Base-by-base conservation (phyloP, 2,797 vertebrate genomes). In the Gymnothorax javanicus region DNA sequence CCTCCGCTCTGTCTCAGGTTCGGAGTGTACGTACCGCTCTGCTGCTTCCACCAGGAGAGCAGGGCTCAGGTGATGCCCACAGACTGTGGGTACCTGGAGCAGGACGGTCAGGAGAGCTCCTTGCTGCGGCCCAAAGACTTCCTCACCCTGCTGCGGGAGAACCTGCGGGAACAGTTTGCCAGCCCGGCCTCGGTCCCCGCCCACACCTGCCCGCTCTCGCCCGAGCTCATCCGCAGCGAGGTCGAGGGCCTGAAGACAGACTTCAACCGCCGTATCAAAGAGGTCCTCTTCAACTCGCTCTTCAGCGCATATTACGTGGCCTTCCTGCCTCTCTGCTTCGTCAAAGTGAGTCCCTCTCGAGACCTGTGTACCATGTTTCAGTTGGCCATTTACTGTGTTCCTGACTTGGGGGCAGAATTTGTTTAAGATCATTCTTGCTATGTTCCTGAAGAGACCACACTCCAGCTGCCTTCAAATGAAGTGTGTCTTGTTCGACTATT, bases 281-380 rank as follows among this genome's bases (percentile, higher is more conserved):
- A 99, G 94, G 98, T 99, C 89, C 97, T 99, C 89, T 99, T 99
- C 96, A 99, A 99, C 94, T 99, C 99, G 50, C 96, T 99, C 90
- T 99, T 99, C 95, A 99, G 98, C 90, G 98, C 98, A 90, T 99
- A 99, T 94, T 99, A 99, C 0, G 99, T 99, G 85, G 98, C 98
- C 43, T 99, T 98, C 94, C 96, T 99, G 92, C 99, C 99, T 0
- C 96, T 99, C 86, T 99, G 99, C 93, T 99, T 99, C 84, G 98
- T 99, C 91, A 98, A 99, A 97, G 99, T 99, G 91, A 84, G 96
- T 89, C 12, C 85, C 4, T 15, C 20, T 23, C 7, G 52, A 43
- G 33, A 43, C 4, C n/a, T 15, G 58, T 60, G n/a, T n/a, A 3
- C n/a, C 56, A 11, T 13, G 13, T 4, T 13, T 13, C 75, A 13